phyloP scores from a whole-genome alignment of 2,797 vertebrate genomes.

The Syndactyla subalaris region DNA sequence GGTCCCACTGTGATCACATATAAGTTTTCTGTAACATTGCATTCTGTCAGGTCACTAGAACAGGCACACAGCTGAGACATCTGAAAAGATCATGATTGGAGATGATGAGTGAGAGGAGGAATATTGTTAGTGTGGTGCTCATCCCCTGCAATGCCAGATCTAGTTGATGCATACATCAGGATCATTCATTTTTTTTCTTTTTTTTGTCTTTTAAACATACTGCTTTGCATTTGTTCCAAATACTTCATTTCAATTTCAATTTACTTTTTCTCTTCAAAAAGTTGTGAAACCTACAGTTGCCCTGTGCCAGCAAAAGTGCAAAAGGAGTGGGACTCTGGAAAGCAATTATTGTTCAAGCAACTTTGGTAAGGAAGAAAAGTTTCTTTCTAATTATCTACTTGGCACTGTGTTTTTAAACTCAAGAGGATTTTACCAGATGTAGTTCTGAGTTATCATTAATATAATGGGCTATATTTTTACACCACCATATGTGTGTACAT shows the following conservation, averaged over 20 bases:
- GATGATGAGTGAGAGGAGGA: not conserved
- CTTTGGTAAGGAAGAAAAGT: conserved; percentile 87
- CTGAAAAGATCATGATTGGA: not conserved
- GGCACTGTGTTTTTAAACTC: conserved; percentile 7
- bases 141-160: not conserved
- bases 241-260: not conserved
- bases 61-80: not conserved
- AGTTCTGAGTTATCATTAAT: conserved; percentile 1
- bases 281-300: conserved; percentile 90
- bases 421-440: not conserved
- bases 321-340: conserved; percentile 87
- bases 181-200: not conserved
- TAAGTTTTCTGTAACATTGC: not conserved
- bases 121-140: not conserved
- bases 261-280: conserved; percentile 60
- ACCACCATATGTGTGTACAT: conserved; percentile 33
- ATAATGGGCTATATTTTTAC: conserved; percentile 48
- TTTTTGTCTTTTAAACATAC: not conserved
- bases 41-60: not conserved
- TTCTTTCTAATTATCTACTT: conserved; percentile 34
- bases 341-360: conserved; percentile 95
- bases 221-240: not conserved
- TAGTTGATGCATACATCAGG: not conserved
- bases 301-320: conserved; percentile 94
- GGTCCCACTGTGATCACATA: not conserved